Percentiles rank a stretch among this genome's conserved stretches.
phyloP scores from a whole-genome alignment of 2,888 invertebrate species.

The Synergus japonicus region DNA sequence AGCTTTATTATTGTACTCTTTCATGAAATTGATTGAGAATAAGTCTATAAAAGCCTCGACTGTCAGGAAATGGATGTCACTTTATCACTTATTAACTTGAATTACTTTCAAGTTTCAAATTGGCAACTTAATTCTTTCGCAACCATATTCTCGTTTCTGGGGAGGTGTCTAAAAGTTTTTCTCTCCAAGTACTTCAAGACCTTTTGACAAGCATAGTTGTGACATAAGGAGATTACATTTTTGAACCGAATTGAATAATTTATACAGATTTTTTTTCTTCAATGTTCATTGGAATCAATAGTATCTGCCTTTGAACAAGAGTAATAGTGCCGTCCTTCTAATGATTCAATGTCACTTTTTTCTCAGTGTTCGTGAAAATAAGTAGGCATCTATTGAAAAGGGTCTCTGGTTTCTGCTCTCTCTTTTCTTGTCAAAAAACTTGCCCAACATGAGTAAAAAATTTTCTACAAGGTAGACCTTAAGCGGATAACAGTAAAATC shows the following conservation, averaged over 20 bases:
- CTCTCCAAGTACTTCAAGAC: neutral
- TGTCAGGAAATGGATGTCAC: neutral
- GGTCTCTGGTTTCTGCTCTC: neutral
- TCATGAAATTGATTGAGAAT: slow-evolving; percentile 5
- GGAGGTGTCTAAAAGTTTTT: slow-evolving; percentile 10
- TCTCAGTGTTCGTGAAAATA: neutral
- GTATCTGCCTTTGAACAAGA: too few relatives aligned
- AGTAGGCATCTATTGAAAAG: slow-evolving; percentile 12
- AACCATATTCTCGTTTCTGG: neutral
- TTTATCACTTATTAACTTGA: slow-evolving; percentile 22
- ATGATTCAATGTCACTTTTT: too few relatives aligned
- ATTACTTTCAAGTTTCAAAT: slow-evolving; percentile 4
- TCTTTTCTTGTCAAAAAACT: neutral
- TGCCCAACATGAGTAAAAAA: neutral
- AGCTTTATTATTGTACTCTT: neutral
- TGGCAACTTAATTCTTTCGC: neutral
- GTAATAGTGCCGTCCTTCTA: too few relatives aligned
- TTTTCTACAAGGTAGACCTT: neutral
- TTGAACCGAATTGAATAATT: too few relatives aligned
- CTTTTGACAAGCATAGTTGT: neutral
- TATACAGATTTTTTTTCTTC: too few relatives aligned
- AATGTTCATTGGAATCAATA: too few relatives aligned
- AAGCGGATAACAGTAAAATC: neutral
- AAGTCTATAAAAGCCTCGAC: neutral
- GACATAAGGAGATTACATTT: neutral